phyloP scores from a whole-genome alignment of 2,888 invertebrate genomes.

The Cylindroiulus punctatus region DNA sequence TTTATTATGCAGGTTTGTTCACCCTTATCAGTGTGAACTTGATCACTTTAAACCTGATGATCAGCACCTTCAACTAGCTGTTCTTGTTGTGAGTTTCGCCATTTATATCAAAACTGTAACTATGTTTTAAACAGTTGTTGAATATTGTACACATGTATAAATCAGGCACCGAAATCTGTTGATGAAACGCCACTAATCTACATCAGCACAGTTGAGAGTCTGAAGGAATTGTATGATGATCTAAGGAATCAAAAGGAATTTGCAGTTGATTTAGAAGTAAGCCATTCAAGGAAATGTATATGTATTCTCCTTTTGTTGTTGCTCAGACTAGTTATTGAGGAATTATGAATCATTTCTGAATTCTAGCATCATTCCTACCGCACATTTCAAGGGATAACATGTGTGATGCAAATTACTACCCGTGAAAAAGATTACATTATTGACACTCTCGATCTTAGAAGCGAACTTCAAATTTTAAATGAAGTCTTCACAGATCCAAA shows the following conservation, averaged over 20 bases:
- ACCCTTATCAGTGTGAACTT: constrained; percentile 89
- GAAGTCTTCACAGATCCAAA: constrained; percentile 88
- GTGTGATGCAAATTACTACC: constrained; percentile 93
- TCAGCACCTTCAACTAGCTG: constrained; percentile 68
- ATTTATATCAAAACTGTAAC: too few species aligned
- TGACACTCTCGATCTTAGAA: constrained; percentile 85
- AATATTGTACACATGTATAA: too few species aligned
- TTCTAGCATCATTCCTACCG: constrained; percentile 86
- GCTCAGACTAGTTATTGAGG: too few species aligned
- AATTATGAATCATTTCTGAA: constrained; percentile 37
- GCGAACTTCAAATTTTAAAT: constrained; percentile 84
- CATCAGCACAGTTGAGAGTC: constrained; percentile 74
- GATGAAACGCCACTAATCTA: constrained; percentile 75
- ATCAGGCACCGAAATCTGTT: constrained; percentile 69
- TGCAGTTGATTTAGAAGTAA: constrained; percentile 82
- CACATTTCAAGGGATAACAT: constrained; percentile 92
- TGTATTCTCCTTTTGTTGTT: too few species aligned
- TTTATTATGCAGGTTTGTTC: constrained; percentile 73
- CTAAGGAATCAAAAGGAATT: constrained; percentile 77
- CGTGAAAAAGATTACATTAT: constrained; percentile 83
- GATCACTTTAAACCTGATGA: constrained; percentile 74
- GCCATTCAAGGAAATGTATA: neutral
- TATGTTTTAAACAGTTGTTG: too few species aligned
- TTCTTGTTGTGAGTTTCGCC: neutral
- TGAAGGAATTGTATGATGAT: constrained; percentile 75